Conservation (phyloP, 2,113 vertebrate species). For the Eretmodus cyanostictus region DNA sequence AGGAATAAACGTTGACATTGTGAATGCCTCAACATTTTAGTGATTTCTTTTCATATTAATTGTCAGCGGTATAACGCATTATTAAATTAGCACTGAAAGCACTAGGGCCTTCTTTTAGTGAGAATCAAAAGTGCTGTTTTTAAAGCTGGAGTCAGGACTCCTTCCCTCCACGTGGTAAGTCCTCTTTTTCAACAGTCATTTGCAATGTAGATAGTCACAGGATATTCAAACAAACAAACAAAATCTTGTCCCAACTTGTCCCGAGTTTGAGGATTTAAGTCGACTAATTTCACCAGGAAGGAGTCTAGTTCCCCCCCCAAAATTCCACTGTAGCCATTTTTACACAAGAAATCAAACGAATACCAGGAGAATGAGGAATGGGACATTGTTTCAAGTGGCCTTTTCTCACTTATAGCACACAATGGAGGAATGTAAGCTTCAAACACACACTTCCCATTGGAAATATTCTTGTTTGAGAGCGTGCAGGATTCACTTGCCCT, state of each 20-base stretch:
- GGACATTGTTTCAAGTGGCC: not conserved
- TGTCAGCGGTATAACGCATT: not conserved
- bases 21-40: not conserved
- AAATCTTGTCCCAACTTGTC: not conserved
- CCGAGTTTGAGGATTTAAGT: not conserved
- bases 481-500: not conserved
- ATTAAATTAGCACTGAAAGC: conserved; percentile 38
- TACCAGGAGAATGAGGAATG: not conserved
- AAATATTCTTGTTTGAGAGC: not conserved
- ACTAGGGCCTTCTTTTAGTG: not conserved
- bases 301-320: not conserved
- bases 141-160: conserved; percentile 29
- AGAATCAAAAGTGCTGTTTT: conserved; percentile 16
- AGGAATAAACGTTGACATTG: not conserved
- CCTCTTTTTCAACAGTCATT: not conserved
- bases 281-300: not conserved
- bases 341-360: not conserved
- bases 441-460: not conserved
- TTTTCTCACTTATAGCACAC: not conserved
- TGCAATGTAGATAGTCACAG: not conserved
- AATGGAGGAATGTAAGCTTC: not conserved
- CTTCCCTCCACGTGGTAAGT: not conserved
- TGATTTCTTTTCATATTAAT: not conserved
- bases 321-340: not conserved
- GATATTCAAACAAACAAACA: not conserved